Evolutionary conservation across 2,113 vertebrate species (phyloP).

Genomic region (Notarius quadriscutis): DNA sequence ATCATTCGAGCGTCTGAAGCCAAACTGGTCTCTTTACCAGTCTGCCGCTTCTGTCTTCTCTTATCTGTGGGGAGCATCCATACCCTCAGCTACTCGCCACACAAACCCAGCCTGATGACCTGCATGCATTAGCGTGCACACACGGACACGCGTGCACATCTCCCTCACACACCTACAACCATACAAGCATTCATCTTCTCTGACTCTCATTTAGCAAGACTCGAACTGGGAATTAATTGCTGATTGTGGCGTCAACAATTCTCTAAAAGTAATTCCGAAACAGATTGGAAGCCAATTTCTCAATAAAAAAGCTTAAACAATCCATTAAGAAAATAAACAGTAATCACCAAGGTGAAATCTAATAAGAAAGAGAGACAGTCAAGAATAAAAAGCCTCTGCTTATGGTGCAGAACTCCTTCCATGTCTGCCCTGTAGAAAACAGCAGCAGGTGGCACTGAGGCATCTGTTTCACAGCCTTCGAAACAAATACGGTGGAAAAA

Average conservation of each 20-base stretch:
- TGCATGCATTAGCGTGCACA: not conserved
- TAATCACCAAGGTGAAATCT: not conserved
- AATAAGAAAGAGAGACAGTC: not conserved
- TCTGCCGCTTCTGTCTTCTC: slow-evolving; percentile 19
- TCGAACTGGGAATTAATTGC: slow-evolving; percentile 8
- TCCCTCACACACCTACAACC: not conserved
- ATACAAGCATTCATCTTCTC: slow-evolving; percentile 36
- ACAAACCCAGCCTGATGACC: slow-evolving; percentile 25
- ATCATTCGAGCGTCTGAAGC: slow-evolving; percentile 36
- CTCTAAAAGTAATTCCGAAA: slow-evolving; percentile 14
- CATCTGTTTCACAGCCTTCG: not conserved
- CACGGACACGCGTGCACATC: too few species aligned
- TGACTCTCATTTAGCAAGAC: slow-evolving; percentile 17
- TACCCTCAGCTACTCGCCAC: slow-evolving; percentile 16
- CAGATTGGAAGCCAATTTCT: not conserved
- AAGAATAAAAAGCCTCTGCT: not conserved
- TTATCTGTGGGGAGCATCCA: slow-evolving; percentile 30
- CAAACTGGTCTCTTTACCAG: slow-evolving; percentile 38
- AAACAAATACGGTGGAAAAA: not conserved
- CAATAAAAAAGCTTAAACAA: not conserved
- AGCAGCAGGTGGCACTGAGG: slow-evolving; percentile 18
- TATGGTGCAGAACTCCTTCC: not conserved
- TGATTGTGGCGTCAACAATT: slow-evolving; percentile 8
- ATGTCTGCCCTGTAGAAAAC: not conserved
- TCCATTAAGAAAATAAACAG: not conserved